Percentiles rank a stretch among this genome's conserved stretches.
phyloP scores from a whole-genome alignment of 1,140 invertebrate genomes.

The Artemia franciscana region DNA sequence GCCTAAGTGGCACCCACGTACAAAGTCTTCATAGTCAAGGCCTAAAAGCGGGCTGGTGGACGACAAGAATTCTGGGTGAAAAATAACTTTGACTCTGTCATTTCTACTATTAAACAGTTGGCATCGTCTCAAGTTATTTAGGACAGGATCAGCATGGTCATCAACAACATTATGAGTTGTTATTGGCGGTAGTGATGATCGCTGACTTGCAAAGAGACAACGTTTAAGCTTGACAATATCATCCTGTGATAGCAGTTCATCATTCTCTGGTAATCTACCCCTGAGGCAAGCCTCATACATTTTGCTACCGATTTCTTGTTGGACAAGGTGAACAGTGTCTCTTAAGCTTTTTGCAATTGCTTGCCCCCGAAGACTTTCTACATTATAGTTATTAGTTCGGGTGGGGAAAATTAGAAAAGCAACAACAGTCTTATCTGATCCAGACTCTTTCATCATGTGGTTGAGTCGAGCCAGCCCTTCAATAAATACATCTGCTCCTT shows the following conservation, averaged over 20 bases:
- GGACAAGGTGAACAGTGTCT: conserved; percentile 85
- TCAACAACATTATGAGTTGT: conserved; percentile 96
- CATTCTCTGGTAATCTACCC: conserved; percentile 58
- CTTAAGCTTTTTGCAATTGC: conserved; percentile 86
- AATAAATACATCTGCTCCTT: conserved; percentile 97
- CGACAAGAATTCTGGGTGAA: conserved; percentile 95
- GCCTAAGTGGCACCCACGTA: conserved; percentile 91
- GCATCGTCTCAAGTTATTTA: conserved; percentile 64
- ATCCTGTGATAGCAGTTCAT: conserved; percentile 66
- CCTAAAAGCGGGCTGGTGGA: conserved; percentile 95
- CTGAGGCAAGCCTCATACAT: conserved; percentile 82
- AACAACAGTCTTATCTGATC: conserved; percentile 76
- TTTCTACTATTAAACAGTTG: conserved; percentile 80
- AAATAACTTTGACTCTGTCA: conserved; percentile 94
- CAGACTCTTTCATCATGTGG: conserved; percentile 69
- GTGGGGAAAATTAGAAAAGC: conserved; percentile 98
- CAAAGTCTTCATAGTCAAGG: conserved; percentile 97
- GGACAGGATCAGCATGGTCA: conserved; percentile 75
- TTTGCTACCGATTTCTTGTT: conserved; percentile 74
- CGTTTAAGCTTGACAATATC: conserved; percentile 89
- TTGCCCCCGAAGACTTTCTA: conserved; percentile 89
- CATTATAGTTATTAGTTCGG: conserved; percentile 95
- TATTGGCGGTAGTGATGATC: conserved; percentile 74
- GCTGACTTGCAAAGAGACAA: conserved; percentile 80
- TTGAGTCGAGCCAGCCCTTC: conserved; percentile 87